phyloP scores from a whole-genome alignment of 2,888 invertebrate species.

The Pachycephus smyrnensis region DNA sequence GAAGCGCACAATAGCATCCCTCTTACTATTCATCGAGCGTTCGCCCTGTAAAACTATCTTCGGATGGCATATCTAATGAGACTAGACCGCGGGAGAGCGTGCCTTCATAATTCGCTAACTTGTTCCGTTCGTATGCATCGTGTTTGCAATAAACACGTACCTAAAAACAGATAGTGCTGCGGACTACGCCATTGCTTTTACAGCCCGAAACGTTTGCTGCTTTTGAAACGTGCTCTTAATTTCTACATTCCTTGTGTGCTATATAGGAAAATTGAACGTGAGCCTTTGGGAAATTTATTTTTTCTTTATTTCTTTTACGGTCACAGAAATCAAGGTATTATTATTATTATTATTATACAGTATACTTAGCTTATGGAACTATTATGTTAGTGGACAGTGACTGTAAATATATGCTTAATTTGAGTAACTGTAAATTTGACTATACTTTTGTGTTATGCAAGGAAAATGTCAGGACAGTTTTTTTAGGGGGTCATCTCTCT shows the following conservation, averaged over 20 bases:
- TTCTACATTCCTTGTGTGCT: background rate
- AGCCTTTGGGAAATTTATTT: background rate
- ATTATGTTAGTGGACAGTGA: conserved; percentile 16
- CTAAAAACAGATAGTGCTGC: conserved; percentile 42
- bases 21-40: background rate
- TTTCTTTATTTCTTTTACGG: background rate
- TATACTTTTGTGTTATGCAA: background rate
- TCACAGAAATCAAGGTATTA: background rate
- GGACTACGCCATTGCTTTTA: background rate
- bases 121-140: conserved; percentile 62
- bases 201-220: background rate
- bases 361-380: background rate
- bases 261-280: background rate
- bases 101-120: conserved; percentile 64
- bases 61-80: conserved; percentile 62
- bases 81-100: conserved; percentile 63
- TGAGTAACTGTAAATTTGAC: background rate
- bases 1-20: background rate
- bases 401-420: background rate
- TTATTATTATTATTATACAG: background rate
- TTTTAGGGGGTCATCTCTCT: background rate
- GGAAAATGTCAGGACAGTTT: background rate
- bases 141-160: conserved; percentile 46
- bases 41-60: conserved; percentile 48
- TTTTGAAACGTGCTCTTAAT: background rate